These are phyloP conservation scores for Labeo calbasu DNA, from an alignment of 2,797 vertebrate species.

Conservation along the genomic window DNA sequence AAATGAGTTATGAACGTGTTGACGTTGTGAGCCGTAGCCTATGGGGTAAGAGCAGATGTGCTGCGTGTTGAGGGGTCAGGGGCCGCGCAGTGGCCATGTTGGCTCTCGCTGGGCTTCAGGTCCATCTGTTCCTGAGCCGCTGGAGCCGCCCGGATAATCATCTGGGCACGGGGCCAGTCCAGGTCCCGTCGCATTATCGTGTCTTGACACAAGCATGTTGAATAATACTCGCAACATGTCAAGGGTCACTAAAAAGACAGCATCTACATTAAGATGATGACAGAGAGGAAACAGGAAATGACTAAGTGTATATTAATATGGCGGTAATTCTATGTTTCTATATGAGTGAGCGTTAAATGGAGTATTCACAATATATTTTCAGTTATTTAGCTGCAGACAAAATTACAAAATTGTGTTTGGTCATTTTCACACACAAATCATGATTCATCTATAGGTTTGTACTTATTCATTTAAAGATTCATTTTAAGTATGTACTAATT, in stretches of 20 bases:
- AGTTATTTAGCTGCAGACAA: neutral
- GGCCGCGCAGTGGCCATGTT: conserved; percentile 26
- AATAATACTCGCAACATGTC: conserved; percentile 6
- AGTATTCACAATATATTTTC: neutral
- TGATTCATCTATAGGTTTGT: neutral
- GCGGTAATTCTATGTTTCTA: neutral
- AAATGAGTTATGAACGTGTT: conserved; percentile 23
- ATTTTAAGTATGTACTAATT: too few relatives aligned
- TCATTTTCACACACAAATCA: neutral
- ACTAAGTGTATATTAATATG: neutral
- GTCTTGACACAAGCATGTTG: conserved; percentile 7
- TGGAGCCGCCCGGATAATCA: conserved; percentile 17
- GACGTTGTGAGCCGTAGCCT: neutral
- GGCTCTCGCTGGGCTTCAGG: conserved; percentile 17
- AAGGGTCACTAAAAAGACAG: conserved; percentile 1
- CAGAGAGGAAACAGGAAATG: neutral
- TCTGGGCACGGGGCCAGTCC: conserved; percentile 46
- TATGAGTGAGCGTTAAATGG: neutral
- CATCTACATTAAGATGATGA: neutral
- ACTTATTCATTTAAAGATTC: neutral
- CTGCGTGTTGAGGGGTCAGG: conserved; percentile 30
- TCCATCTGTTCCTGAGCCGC: conserved; percentile 51
- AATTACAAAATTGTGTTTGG: neutral
- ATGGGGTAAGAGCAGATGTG: conserved; percentile 39
- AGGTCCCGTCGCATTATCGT: conserved; percentile 28